Evolutionary conservation across 2,113 vertebrate genomes (phyloP).

Genomic region (Barnardius zonarius): DNA sequence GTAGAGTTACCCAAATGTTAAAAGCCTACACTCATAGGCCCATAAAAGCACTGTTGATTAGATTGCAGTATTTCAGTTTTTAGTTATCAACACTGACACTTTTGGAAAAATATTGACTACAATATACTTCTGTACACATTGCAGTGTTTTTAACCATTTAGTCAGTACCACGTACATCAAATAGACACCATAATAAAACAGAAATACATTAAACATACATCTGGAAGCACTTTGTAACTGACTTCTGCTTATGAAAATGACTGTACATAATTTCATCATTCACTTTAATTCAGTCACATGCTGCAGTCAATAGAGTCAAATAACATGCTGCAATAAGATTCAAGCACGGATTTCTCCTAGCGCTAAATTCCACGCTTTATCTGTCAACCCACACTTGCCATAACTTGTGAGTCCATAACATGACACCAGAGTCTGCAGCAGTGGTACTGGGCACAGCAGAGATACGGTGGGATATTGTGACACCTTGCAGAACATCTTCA

Average conservation of each 20-base stretch:
- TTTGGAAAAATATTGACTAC: conserved; percentile 57
- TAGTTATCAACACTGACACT: conserved; percentile 66
- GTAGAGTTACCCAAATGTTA: conserved; percentile 67
- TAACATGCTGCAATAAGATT: conserved; percentile 37
- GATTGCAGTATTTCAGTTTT: conserved; percentile 68
- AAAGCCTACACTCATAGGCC: conserved; percentile 57
- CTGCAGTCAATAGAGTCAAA: conserved; percentile 34
- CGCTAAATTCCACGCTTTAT: not conserved
- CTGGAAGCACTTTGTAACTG: conserved; percentile 62
- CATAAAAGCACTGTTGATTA: conserved; percentile 66
- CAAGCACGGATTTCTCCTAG: not conserved
- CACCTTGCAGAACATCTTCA: not conserved
- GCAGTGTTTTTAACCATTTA: conserved; percentile 66
- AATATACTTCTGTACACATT: conserved; percentile 54
- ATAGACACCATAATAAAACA: conserved; percentile 65
- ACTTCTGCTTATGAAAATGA: conserved; percentile 67
- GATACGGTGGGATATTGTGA: not conserved
- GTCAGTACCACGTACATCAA: conserved; percentile 57
- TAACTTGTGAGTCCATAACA: not conserved
- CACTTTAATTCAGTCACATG: conserved; percentile 63
- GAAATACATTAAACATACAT: conserved; percentile 68
- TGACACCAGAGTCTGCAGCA: not conserved
- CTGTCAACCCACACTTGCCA: not conserved
- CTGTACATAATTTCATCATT: conserved; percentile 67
- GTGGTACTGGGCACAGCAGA: not conserved